Percentiles rank a stretch among this genome's conserved stretches.
Evolutionary conservation across 2,797 vertebrate species (phyloP).

Genomic region (Gallirallus australis): DNA sequence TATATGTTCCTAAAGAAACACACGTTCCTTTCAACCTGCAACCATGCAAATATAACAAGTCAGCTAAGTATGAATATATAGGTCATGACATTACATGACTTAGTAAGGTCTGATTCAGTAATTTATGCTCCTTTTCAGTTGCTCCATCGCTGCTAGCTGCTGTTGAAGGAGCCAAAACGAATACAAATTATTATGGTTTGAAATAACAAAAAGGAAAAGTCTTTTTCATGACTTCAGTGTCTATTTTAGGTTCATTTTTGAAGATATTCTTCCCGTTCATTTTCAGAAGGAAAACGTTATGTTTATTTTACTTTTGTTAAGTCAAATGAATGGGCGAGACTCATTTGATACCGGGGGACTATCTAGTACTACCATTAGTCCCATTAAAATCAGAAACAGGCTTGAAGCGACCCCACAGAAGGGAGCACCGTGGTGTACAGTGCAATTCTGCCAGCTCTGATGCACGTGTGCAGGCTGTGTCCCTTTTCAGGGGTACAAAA

Average conservation of each 20-base stretch:
- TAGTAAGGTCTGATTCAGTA: background rate
- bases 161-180: conserved; percentile 1
- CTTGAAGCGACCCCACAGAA: background rate
- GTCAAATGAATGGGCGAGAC: background rate
- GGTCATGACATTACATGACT: background rate
- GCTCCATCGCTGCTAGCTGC: background rate
- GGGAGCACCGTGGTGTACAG: background rate
- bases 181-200: background rate
- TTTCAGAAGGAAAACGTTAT: conserved; percentile 30
- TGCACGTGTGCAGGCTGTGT: background rate
- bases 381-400: background rate
- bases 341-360: background rate
- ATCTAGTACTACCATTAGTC: background rate
- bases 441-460: background rate
- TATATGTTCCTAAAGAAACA: background rate
- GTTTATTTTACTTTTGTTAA: background rate
- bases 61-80: conserved; percentile 13
- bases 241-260: background rate
- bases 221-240: background rate
- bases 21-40: conserved; percentile 16
- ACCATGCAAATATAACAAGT: background rate
- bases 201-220: background rate
- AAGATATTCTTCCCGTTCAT: background rate
- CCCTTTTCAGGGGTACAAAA: background rate
- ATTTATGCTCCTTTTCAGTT: background rate